Percentiles rank a stretch among this genome's conserved stretches.
Evolutionary conservation across 2,113 vertebrate species (phyloP).

Genomic region (Lamprotornis superbus): DNA sequence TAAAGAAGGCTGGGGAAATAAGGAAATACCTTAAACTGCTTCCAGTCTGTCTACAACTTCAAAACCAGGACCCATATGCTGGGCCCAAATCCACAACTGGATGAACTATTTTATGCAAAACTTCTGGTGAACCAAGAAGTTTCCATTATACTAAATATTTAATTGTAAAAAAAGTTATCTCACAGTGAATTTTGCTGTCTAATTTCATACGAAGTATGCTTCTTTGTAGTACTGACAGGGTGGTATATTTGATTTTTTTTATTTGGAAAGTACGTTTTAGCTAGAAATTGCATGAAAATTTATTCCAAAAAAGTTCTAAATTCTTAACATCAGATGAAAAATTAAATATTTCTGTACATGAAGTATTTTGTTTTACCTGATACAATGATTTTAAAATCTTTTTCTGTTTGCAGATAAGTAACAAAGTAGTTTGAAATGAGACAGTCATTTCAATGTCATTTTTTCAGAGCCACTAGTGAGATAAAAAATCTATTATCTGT

Average conservation of each 20-base stretch:
- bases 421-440: not conserved
- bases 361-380: not conserved
- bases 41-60: not conserved
- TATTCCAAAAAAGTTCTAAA: not conserved
- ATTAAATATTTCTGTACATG: not conserved
- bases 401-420: not conserved
- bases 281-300: not conserved
- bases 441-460: not conserved
- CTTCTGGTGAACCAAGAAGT: not conserved
- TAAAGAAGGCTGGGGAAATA: not conserved
- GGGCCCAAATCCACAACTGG: not conserved
- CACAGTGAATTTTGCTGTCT: not conserved
- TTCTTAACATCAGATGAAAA: not conserved
- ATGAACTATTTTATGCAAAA: not conserved
- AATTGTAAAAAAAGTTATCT: not conserved
- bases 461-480: not conserved
- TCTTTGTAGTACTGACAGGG: not conserved
- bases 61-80: not conserved
- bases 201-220: not conserved
- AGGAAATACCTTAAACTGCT: not conserved
- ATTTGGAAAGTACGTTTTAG: not conserved
- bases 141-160: not conserved
- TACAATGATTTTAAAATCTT: not conserved
- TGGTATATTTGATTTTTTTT: not conserved
- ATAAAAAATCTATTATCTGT: not conserved